phyloP scores from a whole-genome alignment of 2,797 vertebrate genomes.

The Xiphophorus birchmanni region DNA sequence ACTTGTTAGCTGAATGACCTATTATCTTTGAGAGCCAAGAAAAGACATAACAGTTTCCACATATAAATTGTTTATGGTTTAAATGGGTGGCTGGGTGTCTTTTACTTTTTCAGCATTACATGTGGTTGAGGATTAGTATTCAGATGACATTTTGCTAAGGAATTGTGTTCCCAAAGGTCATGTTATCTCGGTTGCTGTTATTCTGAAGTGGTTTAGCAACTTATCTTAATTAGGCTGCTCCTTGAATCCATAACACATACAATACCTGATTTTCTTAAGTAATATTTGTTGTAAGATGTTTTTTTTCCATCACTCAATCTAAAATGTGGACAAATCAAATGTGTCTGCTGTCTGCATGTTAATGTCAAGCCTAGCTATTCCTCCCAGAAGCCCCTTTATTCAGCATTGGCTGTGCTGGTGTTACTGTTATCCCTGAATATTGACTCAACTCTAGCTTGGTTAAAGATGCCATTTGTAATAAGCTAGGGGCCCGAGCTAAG shows the following conservation, averaged over 20 bases:
- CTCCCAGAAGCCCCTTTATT: neutral
- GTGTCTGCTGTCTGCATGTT: neutral
- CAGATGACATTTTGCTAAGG: conserved; percentile 29
- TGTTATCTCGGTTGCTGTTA: conserved; percentile 30
- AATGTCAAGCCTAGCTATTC: neutral
- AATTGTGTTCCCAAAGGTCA: conserved; percentile 36
- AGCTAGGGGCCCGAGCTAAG: neutral
- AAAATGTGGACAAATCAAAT: conserved; percentile 3
- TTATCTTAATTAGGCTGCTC: conserved; percentile 16
- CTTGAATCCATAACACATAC: conserved; percentile 11
- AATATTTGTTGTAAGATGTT: neutral
- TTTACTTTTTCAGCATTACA: conserved; percentile 24
- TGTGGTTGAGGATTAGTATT: conserved; percentile 30
- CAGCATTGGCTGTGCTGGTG: neutral
- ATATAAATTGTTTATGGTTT: conserved; percentile 31
- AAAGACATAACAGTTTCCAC: conserved; percentile 38
- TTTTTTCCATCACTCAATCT: neutral
- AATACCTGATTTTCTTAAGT: conserved; percentile 12
- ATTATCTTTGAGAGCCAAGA: conserved; percentile 52
- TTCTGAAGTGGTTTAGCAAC: conserved; percentile 25
- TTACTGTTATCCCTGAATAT: neutral
- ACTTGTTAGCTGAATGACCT: conserved; percentile 65
- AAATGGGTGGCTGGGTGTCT: conserved; percentile 28
- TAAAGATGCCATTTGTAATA: neutral
- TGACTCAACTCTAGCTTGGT: neutral